A percentile compares a stretch with the other conserved stretches of the same genome.
phyloP scores from a whole-genome alignment of 2,797 vertebrate genomes.

The Dipus sagitta region DNA sequence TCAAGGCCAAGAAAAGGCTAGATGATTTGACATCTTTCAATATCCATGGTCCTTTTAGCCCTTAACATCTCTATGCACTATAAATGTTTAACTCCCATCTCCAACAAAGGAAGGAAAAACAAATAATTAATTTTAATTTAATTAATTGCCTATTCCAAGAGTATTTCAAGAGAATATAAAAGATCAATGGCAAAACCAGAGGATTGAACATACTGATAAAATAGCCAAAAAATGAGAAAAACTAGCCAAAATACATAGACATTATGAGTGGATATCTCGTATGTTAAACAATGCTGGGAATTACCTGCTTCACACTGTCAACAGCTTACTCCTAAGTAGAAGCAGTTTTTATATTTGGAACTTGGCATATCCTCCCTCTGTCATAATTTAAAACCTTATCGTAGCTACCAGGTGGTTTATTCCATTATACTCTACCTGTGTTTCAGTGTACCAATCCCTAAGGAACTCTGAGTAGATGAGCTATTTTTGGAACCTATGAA shows the following conservation, averaged over 20 bases:
- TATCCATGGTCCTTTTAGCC: slow-evolving; percentile 20
- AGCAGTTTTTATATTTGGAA: slow-evolving; percentile 66
- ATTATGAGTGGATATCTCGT: slow-evolving; percentile 33
- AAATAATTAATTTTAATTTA: slow-evolving; percentile 24
- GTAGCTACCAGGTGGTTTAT: not conserved
- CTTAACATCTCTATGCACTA: not conserved
- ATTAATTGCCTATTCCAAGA: not conserved
- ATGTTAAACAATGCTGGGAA: not conserved
- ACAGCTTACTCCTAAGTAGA: slow-evolving; percentile 19
- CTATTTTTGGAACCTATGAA: slow-evolving; percentile 49
- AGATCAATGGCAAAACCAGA: not conserved
- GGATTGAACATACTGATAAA: not conserved
- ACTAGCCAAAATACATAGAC: not conserved
- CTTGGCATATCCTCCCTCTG: slow-evolving; percentile 44
- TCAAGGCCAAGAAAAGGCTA: not conserved
- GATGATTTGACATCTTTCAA: not conserved
- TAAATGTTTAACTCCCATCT: slow-evolving; percentile 10
- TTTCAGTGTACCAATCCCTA: slow-evolving; percentile 18
- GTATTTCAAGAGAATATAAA: slow-evolving; percentile 1
- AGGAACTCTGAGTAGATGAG: slow-evolving; percentile 37
- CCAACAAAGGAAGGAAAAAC: slow-evolving; percentile 39
- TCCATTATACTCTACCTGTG: slow-evolving; percentile 52
- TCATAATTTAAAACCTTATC: slow-evolving; percentile 40
- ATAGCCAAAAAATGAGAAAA: not conserved
- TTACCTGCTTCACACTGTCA: not conserved